Base-by-base conservation (phyloP, 1,140 invertebrate genomes). In the Pseudomyrmex dendroicus region DNA sequence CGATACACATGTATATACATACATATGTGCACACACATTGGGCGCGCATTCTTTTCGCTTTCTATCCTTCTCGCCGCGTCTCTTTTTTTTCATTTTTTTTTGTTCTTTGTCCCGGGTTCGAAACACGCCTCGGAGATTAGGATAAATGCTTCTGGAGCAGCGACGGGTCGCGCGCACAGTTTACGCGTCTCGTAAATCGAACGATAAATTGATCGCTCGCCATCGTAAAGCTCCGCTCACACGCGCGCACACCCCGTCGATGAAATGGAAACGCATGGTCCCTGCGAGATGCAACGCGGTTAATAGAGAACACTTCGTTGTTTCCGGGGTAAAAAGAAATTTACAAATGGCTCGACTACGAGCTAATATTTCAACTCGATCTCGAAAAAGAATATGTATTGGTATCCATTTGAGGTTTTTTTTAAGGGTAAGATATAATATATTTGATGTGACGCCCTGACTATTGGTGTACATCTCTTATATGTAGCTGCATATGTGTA, bases 91-190 rank as follows among this genome's bases (percentile, higher is more conserved):
- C n/a, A 17, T 72, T 44, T 73, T 25, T 63, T 84, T 85, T 78
- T 82, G 73, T 82, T 89, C 86, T 88, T 85, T 89, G 87, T 89
- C 67, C 64, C 61, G 44, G 56, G 83, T 50, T 70, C 20, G 62
- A 87, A 90, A 91, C 89, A 91, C 90, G 91, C 84, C 89, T 87
- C 66, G 84, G 59, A 91, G 90, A 92, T 91, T 91, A 92, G 90
- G 86, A 91, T 90, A 91, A 92, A 90, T 76, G 85, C 84, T 76
- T 67, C 67, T 63, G 84, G 70, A 59, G 74, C 64, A 46, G 70
- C 63, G 73, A 64, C 83, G 63, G 82, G 80, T 35, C 35, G 35
- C 35, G 64, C 77, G 72, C 77, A 84, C 77, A 57, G 82, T 89
- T 90, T 91, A 86, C 89, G 84, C 73, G 73, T 66, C 70, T 86